Evolutionary conservation across 2,888 invertebrate genomes (phyloP), one percentile per base, ranked within the genome.

Genomic region (Nephrotoma guestfalica): DNA sequence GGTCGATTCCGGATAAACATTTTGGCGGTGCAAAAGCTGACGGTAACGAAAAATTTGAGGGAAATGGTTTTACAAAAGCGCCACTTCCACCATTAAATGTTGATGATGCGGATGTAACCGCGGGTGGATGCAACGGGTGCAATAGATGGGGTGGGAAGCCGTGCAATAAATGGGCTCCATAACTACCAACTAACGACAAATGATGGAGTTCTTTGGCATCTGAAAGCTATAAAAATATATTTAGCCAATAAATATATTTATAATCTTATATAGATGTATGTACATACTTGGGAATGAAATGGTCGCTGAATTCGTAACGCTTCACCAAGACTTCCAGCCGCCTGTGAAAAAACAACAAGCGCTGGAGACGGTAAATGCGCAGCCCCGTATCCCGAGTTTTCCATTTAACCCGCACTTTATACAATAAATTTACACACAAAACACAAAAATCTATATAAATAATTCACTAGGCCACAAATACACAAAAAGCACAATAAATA

Each of bases 251-350:
- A 47, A 47, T 13, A 47, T 47, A n/a, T 47, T 13, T 47, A n/a
- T n/a, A 47, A 47, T 13, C 4, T 9, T 83, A 40, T 83, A 18
- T 40, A 83, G 1, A 47, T n/a, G 2, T n/a, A 71, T 4, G 1
- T 18, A 7, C 41, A 92, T 91, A 95, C 95, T 94, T 95, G 94
- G 90, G 94, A 93, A 92, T 94, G 94, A 92, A 95, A 95, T 89
- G 95, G 95, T 91, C 95, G 93, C 92, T 95, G 95, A 92, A 95
- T 94, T 92, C 95, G 93, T 89, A 95, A 93, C 89, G 95, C 94
- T 92, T 95, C 95, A 91, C 95, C 94, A 91, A 95, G 93, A 90
- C 94, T 94, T 90, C 94, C 94, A 89, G 95, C 94, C 89, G 95
- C 94, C 93, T 95, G 95, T 89, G 95, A 95, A 91, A 95, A 94